These are phyloP conservation scores for Corythaeola cristata DNA, from an alignment of 2,113 vertebrate species.

Conservation along the genomic window DNA sequence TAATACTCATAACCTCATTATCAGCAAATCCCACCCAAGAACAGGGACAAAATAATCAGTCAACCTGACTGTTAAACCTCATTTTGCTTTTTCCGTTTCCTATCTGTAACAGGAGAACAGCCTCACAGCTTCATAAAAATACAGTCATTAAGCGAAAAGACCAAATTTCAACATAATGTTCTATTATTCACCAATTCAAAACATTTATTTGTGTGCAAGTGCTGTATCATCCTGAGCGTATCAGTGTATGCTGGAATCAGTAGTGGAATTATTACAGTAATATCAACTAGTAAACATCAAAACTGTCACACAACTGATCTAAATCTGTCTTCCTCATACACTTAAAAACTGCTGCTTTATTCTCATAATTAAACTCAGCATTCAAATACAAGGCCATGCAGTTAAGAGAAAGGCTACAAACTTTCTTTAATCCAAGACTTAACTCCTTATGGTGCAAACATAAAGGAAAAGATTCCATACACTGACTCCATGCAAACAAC, in stretches of 20 bases:
- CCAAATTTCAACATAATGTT: slow-evolving; percentile 29
- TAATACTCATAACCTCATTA: not conserved
- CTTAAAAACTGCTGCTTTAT: not conserved
- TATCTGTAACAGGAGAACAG: slow-evolving; percentile 29
- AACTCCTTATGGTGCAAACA: not conserved
- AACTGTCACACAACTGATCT: not conserved
- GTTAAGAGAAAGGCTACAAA: not conserved
- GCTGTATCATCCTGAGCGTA: not conserved
- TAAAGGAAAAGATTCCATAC: not conserved
- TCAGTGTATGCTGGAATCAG: not conserved
- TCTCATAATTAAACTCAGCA: not conserved
- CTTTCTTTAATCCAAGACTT: not conserved
- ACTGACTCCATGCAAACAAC: not conserved
- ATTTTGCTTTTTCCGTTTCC: slow-evolving; percentile 42
- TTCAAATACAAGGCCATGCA: not conserved
- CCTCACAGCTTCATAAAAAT: slow-evolving; percentile 43
- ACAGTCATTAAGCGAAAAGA: not conserved
- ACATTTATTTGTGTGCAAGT: slow-evolving; percentile 42
- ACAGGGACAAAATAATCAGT: not conserved
- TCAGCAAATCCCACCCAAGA: not conserved
- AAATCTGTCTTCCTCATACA: not conserved
- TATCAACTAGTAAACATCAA: not conserved
- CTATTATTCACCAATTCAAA: slow-evolving; percentile 18
- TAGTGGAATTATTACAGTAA: not conserved
- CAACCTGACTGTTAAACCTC: not conserved